Evolutionary conservation across 2,888 invertebrate genomes (phyloP).

Genomic region (Orchesella flavescens): DNA sequence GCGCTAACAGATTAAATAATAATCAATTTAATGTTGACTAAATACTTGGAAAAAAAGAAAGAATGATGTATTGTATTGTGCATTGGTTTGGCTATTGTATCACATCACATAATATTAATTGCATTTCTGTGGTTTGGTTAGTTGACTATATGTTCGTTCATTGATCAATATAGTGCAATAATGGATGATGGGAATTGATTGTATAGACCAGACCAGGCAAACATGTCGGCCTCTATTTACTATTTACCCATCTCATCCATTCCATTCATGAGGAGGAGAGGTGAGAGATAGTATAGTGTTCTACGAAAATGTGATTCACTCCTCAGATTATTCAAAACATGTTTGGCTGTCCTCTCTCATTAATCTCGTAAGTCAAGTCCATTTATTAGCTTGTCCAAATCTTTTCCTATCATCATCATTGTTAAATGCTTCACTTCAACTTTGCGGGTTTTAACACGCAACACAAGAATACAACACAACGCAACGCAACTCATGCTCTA

Average conservation of each 20-base stretch:
- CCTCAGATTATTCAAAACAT: slow-evolving; percentile 58
- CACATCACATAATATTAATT: no score
- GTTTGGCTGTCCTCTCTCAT: slow-evolving; percentile 59
- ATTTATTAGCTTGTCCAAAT: slow-evolving; percentile 58
- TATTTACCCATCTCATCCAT: slow-evolving; percentile 1
- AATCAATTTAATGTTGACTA: slow-evolving; percentile 13
- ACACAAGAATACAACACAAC: background rate
- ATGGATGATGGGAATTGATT: slow-evolving; percentile 37
- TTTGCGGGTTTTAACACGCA: slow-evolving; percentile 45
- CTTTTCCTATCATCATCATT: slow-evolving; percentile 53
- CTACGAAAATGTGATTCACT: slow-evolving; percentile 49
- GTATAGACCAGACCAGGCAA: slow-evolving; percentile 21
- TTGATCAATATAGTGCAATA: no score
- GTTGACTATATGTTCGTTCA: no score
- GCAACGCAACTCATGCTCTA: no score
- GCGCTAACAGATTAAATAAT: slow-evolving; percentile 40
- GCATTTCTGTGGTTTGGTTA: no score
- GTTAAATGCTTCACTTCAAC: slow-evolving; percentile 41
- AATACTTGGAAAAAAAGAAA: background rate
- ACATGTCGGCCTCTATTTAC: slow-evolving; percentile 59
- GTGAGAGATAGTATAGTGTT: no score
- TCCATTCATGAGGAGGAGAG: no score
- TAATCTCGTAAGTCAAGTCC: slow-evolving; percentile 59
- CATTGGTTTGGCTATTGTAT: background rate
- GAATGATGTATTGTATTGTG: background rate